A percentile compares a stretch with the other conserved stretches of the same genome.
Evolutionary conservation across 1,140 invertebrate species (phyloP).

Genomic region (Drosophila melanogaster): Release_6_plus_ISO1_MT NT_033777.3:24202501-24203000

Average conservation of each 20-base stretch:
- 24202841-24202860: slow-evolving; percentile 20
- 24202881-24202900: slow-evolving; percentile 82
- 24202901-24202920: slow-evolving; percentile 84
- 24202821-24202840: slow-evolving; percentile 24
- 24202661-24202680: no score
- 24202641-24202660: no score
- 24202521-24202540: slow-evolving; percentile 32
- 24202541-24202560: slow-evolving; percentile 42
- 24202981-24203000: slow-evolving; percentile 5
- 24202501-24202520: slow-evolving; percentile 49
- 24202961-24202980: slow-evolving; percentile 39
- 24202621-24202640: no score
- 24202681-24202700: no score
- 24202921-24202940: slow-evolving; percentile 83
- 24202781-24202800: slow-evolving; percentile 58
- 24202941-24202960: slow-evolving; percentile 73
- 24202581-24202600: slow-evolving; percentile 29
- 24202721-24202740: slow-evolving; percentile 5
- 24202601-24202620: background rate
- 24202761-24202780: slow-evolving; percentile 69
- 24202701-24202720: slow-evolving; percentile 13
- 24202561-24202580: slow-evolving; percentile 33
- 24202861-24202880: slow-evolving; percentile 73
- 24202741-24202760: slow-evolving; percentile 57
- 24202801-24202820: slow-evolving; percentile 61